A percentile compares a stretch with the other conserved stretches of the same genome.
Conservation (phyloP, 1,140 invertebrate species). For the Macrosteles quadrilineatus region DNA sequence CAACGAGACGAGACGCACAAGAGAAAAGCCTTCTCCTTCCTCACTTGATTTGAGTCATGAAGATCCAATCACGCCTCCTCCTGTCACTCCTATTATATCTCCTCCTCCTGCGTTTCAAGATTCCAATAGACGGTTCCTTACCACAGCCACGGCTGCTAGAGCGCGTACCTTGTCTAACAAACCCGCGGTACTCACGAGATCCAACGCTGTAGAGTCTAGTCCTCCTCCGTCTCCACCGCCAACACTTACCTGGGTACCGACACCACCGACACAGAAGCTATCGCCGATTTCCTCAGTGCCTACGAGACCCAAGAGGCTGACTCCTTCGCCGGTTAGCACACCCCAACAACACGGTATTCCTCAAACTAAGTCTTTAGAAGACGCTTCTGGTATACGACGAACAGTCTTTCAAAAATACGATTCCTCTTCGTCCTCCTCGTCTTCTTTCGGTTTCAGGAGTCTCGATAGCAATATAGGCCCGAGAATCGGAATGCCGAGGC, state of each 20-base stretch:
- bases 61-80: conserved; percentile 57
- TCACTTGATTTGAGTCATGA: conserved; percentile 39
- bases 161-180: conserved; percentile 49
- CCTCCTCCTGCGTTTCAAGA: conserved; percentile 63
- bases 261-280: conserved; percentile 17
- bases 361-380: conserved; percentile 59
- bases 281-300: conserved; percentile 27
- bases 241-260: not conserved
- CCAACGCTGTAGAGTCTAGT: conserved; percentile 55
- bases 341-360: conserved; percentile 51
- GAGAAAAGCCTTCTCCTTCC: conserved; percentile 39
- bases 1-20: conserved; percentile 40
- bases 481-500: conserved; percentile 51
- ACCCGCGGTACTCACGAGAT: conserved; percentile 55
- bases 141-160: not conserved
- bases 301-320: conserved; percentile 36
- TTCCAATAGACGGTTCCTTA: conserved; percentile 39
- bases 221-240: conserved; percentile 15
- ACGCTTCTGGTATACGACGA: conserved; percentile 53
- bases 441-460: conserved; percentile 59
- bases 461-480: conserved; percentile 51
- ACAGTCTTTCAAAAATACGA: conserved; percentile 58
- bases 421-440: conserved; percentile 59
- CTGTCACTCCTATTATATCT: conserved; percentile 61
- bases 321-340: conserved; percentile 40